These are phyloP conservation scores for Silurus aristotelis DNA, from an alignment of 2,797 vertebrate species.

Conservation along the genomic window DNA sequence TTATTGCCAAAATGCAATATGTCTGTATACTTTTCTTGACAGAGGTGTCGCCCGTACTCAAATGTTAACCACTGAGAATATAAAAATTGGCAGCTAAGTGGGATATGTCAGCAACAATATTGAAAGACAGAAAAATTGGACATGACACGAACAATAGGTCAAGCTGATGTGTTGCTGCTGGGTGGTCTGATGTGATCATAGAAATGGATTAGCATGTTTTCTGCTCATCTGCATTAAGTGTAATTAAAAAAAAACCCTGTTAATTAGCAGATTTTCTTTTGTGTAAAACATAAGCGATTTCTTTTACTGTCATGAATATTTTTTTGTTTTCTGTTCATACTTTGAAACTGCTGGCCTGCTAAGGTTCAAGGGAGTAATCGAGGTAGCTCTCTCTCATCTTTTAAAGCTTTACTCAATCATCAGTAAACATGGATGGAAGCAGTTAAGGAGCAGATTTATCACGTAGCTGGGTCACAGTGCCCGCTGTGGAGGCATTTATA, in stretches of 20 bases:
- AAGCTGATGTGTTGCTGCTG: slow-evolving; percentile 12
- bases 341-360: background rate
- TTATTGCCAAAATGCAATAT: background rate
- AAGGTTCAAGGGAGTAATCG: background rate
- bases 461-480: slow-evolving; percentile 19
- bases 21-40: background rate
- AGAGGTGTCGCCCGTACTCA: background rate
- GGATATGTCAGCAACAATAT: slow-evolving; percentile 7
- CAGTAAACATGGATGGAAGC: slow-evolving; percentile 11
- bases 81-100: background rate
- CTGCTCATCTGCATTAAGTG: background rate
- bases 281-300: background rate
- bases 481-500: slow-evolving; percentile 14
- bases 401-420: background rate
- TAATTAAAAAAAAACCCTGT: background rate
- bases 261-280: background rate
- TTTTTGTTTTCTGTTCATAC: background rate
- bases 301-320: background rate
- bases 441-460: slow-evolving; percentile 35
- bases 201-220: background rate
- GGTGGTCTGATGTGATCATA: background rate
- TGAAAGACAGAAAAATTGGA: background rate
- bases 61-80: background rate
- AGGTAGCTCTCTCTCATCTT: slow-evolving; percentile 22
- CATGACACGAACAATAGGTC: background rate